Evolutionary conservation across 2,888 invertebrate species (phyloP).

Genomic region (Drosophila affinis): DNA sequence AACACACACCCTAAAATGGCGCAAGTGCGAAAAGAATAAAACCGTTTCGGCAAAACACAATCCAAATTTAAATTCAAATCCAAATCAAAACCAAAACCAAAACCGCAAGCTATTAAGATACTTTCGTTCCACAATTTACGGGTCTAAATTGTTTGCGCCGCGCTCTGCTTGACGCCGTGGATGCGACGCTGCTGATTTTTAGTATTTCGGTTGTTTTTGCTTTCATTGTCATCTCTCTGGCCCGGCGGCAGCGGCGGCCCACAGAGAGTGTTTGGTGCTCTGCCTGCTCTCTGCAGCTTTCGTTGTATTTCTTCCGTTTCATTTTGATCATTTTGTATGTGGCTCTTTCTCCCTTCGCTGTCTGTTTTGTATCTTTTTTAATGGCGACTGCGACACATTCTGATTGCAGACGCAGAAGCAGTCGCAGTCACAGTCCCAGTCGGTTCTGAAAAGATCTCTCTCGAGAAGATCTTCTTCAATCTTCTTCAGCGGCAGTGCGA

Average conservation of each 20-base stretch:
- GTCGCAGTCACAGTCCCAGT: slow-evolving; percentile 7
- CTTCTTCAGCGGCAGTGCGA: slow-evolving; percentile 26
- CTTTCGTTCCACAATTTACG: slow-evolving; percentile 42
- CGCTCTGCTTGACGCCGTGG: slow-evolving; percentile 17
- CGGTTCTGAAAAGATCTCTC: slow-evolving; percentile 28
- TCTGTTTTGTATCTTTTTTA: slow-evolving; percentile 6
- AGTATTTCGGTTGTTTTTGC: slow-evolving; percentile 15
- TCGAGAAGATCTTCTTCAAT: slow-evolving; percentile 21
- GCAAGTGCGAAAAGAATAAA: slow-evolving; percentile 12
- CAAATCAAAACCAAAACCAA: slow-evolving; percentile 55
- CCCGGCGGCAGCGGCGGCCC: background rate
- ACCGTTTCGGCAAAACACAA: slow-evolving; percentile 9
- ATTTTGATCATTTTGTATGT: slow-evolving; percentile 36
- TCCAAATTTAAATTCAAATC: slow-evolving; percentile 9
- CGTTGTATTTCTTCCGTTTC: slow-evolving; percentile 18
- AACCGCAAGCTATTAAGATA: slow-evolving; percentile 38
- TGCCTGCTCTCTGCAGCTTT: slow-evolving; percentile 20
- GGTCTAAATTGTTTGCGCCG: slow-evolving; percentile 39
- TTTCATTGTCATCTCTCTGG: slow-evolving; percentile 30
- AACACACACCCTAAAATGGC: background rate
- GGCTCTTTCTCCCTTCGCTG: slow-evolving; percentile 1
- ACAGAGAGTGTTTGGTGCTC: slow-evolving; percentile 17
- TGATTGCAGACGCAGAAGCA: background rate
- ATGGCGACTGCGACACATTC: slow-evolving; percentile 38
- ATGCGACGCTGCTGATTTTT: slow-evolving; percentile 8